Evolutionary conservation across 2,113 vertebrate species (phyloP).

Genomic region (Strix aluco): DNA sequence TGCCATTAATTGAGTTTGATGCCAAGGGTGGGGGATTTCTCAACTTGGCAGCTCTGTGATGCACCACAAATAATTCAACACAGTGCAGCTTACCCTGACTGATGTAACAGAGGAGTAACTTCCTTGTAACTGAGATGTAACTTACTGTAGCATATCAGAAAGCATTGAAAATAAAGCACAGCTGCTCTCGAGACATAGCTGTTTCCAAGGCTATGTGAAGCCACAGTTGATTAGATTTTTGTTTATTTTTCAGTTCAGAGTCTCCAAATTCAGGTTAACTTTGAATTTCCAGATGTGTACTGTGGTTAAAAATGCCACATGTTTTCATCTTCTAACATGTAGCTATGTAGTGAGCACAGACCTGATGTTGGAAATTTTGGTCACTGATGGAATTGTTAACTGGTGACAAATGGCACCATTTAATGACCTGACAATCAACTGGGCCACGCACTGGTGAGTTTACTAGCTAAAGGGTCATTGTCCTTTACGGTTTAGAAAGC

Average conservation of each 20-base stretch:
- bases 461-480: background rate
- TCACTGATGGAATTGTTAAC: background rate
- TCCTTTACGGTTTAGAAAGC: background rate
- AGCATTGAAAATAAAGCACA: background rate
- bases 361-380: background rate
- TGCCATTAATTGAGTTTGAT: background rate
- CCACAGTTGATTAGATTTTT: slow-evolving; percentile 5
- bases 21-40: background rate
- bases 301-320: background rate
- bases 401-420: background rate
- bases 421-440: background rate
- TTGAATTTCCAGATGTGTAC: slow-evolving; percentile 38
- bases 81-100: background rate
- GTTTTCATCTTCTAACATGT: background rate
- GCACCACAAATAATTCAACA: background rate
- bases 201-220: background rate
- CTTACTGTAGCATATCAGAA: background rate
- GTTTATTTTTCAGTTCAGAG: slow-evolving; percentile 34
- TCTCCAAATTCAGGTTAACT: slow-evolving; percentile 21
- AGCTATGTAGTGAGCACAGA: background rate
- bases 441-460: background rate
- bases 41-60: background rate
- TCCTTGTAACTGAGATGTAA: background rate
- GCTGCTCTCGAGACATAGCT: background rate
- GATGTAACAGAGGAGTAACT: background rate